Conservation (phyloP, 2,113 vertebrate genomes). For the Maylandia zebra region DNA sequence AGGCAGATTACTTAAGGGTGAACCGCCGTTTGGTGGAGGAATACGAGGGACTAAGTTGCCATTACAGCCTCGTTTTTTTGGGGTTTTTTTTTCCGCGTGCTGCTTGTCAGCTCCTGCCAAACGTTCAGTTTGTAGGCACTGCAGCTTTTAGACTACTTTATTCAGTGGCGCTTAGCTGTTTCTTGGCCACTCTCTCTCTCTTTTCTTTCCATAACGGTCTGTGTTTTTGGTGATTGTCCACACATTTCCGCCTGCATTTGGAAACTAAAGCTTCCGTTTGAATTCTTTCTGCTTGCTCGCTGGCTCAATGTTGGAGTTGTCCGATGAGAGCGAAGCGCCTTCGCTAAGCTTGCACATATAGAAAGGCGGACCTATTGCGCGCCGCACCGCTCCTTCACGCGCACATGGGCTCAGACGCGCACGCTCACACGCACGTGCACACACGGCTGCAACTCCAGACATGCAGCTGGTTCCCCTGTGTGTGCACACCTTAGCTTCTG, state of each 20-base stretch:
- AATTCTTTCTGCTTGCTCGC: not conserved
- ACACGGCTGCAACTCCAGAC: not conserved
- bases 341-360: not conserved
- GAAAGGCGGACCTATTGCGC: conserved; percentile 7
- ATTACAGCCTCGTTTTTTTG: not conserved
- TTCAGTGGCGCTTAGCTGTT: not conserved
- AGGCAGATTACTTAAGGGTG: conserved; percentile 33
- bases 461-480: not conserved
- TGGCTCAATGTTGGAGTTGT: not conserved
- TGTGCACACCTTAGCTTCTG: not conserved
- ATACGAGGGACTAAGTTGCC: conserved; percentile 27
- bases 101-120: conserved; percentile 1
- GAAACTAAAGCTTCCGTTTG: not conserved
- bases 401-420: not conserved
- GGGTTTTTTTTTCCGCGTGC: not conserved
- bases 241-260: not conserved
- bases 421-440: not conserved
- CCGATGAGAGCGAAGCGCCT: not conserved
- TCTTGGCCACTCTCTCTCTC: not conserved
- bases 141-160: conserved; percentile 26
- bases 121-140: not conserved
- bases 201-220: not conserved
- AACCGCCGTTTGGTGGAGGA: not conserved
- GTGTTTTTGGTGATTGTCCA: not conserved
- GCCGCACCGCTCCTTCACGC: conserved; percentile 6